Conservation (phyloP, 2,888 invertebrate species). For the Alsophila aescularia region DNA sequence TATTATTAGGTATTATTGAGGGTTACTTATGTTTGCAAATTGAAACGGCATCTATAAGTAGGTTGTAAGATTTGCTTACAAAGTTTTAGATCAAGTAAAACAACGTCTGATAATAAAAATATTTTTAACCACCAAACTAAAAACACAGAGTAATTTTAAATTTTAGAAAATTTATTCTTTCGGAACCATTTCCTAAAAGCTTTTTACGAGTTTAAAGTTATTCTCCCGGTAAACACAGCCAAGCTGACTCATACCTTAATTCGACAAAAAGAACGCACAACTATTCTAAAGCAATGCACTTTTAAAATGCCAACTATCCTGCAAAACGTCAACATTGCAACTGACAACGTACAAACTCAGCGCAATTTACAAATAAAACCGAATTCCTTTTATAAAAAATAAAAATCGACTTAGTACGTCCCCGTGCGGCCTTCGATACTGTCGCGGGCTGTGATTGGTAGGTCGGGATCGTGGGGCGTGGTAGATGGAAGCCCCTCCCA, state of each 20-base stretch:
- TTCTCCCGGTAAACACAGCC: conserved; percentile 17
- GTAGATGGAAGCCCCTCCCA: conserved; percentile 65
- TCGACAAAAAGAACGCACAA: conserved; percentile 36
- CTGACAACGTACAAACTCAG: conserved; percentile 63
- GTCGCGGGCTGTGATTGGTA: conserved; percentile 62
- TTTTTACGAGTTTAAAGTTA: not conserved
- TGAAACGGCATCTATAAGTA: too few relatives aligned
- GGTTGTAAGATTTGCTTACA: too few relatives aligned
- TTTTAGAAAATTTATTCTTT: not conserved
- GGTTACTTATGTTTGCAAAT: too few relatives aligned
- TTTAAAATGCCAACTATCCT: conserved; percentile 57
- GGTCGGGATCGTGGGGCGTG: conserved; percentile 62
- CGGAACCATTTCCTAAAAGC: not conserved
- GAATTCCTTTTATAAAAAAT: conserved; percentile 74
- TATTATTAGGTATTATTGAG: too few relatives aligned
- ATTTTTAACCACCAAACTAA: not conserved
- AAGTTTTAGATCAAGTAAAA: too few relatives aligned
- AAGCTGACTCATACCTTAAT: conserved; percentile 29
- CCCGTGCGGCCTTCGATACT: conserved; percentile 74
- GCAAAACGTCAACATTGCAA: conserved; percentile 63
- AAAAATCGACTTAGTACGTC: conserved; percentile 74
- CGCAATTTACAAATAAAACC: conserved; percentile 67
- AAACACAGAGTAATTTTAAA: not conserved
- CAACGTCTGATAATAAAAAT: too few relatives aligned
- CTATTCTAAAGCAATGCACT: conserved; percentile 49